Evolutionary conservation across 1,140 invertebrate species (phyloP), one percentile per base, ranked within the genome.

Genomic region (Teleopsis dalmanni): DNA sequence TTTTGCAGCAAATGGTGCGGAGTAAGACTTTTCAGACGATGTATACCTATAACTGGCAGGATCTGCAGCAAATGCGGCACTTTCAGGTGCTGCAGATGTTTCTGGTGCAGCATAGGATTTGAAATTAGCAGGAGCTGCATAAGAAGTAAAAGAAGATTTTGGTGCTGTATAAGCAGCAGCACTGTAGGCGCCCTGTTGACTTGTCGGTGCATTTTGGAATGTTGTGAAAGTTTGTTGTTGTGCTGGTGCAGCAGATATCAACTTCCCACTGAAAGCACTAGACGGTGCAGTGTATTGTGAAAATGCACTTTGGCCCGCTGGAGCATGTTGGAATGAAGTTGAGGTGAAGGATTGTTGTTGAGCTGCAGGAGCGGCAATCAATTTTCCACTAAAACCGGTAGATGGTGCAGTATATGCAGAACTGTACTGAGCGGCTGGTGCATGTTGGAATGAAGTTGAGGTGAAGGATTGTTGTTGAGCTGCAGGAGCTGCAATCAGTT

Each of bases 101-200:
- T n/a, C n/a, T 37, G 45, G 45, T 4, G 45, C 45, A 3, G 16
- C 27, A 18, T 26, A 37, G 9, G 19, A 14, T 21, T 22, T 22
- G 18, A 14, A 21, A 25, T 13, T 18, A 13, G 16, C 38, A 3
- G 38, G 6, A 25, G 45, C 31, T 1, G 31, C 33, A 37, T 47
- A 47, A 27, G 27, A 33, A 22, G 27, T 44, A n/a, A 33, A 47
- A 26, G 45, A 47, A 19, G 26, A 26, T 13, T 23, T 34, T 19
- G 45, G 45, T 10, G 33, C 45, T 5, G 45, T 26, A 27, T 37
- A 37, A 18, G 33, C 21, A 36, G 44, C 23, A 34, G 44, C 10
- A 23, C 31, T 10, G n/a, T 10, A 13, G 44, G 31, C 2, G 41
- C 26, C 5, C 14, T 31, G n/a, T 31, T 29, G 14, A 27, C 21